Base-by-base conservation (phyloP, 2,113 vertebrate species). In the Procavia capensis region DNA sequence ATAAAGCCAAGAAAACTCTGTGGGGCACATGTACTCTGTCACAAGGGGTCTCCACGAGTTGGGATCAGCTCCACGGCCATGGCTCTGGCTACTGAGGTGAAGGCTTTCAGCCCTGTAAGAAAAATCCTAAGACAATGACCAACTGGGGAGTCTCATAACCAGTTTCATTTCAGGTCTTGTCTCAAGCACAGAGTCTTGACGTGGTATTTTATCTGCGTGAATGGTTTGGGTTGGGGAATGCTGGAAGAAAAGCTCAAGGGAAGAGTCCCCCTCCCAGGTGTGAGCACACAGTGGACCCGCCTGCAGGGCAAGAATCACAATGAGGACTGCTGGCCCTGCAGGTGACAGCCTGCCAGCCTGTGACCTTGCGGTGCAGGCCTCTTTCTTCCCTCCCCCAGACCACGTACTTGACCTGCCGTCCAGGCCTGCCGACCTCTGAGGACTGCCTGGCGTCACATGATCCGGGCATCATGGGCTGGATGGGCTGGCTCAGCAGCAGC, bases 381-480 rank as follows among this genome's bases (percentile, higher is more conserved):
- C 14, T 0, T 4, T n/a, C 19, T 17, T 9, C 72, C 41, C 50
- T n/a, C 20, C 47, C 4, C 9, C 86, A 43, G 0, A 25, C 54
- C 95, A 98, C 98, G 3, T 98, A 99, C 99, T 98, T 99, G 96
- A 98, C 92, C 90, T 98, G 98, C 83, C 97, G 97, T 97, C 97
- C 98, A 0, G 96, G 95, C 94, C 98, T 84, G 96, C 94, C 91
- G 97, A 98, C 97, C 90, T 99, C 98, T 9, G 98, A 94, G 59
- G 98, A 76, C 76, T 97, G 98, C 98, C 98, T 98, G 19, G 98
- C 96, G 0, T 98, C 98, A 20, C 99, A 99, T 89, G 99, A 98
- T 14, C 96, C 98, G 0, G 98, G 99, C 98, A 98, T 98, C 98
- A 99, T 99, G 95, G 99, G 99, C 93, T 99, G 99, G 94, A 99